phyloP scores from a whole-genome alignment of 2,888 invertebrate genomes.

The Melinopterus prodromus region DNA sequence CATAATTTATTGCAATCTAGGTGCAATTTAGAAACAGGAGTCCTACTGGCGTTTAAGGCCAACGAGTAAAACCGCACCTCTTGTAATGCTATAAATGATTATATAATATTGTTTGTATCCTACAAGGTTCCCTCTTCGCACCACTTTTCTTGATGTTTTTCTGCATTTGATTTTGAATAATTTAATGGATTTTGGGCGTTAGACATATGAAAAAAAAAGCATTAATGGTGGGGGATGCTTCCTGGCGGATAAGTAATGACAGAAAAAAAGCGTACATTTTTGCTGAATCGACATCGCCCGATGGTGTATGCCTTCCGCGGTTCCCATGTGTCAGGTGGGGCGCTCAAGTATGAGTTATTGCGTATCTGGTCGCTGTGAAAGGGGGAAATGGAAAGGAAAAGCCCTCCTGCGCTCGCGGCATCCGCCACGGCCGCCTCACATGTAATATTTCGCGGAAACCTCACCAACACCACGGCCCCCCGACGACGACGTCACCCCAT shows the following conservation, averaged over 20 bases:
- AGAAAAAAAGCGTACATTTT: slow-evolving; percentile 59
- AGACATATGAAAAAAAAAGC: neutral
- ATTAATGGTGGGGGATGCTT: slow-evolving; percentile 42
- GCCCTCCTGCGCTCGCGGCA: slow-evolving; percentile 46
- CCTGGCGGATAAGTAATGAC: slow-evolving; percentile 65
- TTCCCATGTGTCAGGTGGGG: slow-evolving; percentile 51
- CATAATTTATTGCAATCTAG: too few relatives aligned
- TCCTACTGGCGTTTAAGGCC: too few relatives aligned
- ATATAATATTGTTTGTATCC: too few relatives aligned
- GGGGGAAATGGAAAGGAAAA: slow-evolving; percentile 58
- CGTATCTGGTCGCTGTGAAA: slow-evolving; percentile 58
- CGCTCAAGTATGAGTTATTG: slow-evolving; percentile 58
- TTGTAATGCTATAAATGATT: too few relatives aligned
- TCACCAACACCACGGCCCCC: slow-evolving; percentile 27
- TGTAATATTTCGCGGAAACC: slow-evolving; percentile 40
- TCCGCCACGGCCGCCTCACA: slow-evolving; percentile 25
- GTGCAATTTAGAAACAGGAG: too few relatives aligned
- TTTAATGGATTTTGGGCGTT: neutral
- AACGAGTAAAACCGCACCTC: too few relatives aligned
- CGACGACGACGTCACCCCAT: slow-evolving; percentile 21
- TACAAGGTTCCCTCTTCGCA: too few relatives aligned
- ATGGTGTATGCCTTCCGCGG: slow-evolving; percentile 60
- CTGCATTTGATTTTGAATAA: neutral
- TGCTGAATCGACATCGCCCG: slow-evolving; percentile 60
- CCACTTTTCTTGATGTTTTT: too few relatives aligned